These are phyloP conservation scores for Fregata magnificens DNA, from an alignment of 2,113 vertebrate genomes.

Conservation along the genomic window DNA sequence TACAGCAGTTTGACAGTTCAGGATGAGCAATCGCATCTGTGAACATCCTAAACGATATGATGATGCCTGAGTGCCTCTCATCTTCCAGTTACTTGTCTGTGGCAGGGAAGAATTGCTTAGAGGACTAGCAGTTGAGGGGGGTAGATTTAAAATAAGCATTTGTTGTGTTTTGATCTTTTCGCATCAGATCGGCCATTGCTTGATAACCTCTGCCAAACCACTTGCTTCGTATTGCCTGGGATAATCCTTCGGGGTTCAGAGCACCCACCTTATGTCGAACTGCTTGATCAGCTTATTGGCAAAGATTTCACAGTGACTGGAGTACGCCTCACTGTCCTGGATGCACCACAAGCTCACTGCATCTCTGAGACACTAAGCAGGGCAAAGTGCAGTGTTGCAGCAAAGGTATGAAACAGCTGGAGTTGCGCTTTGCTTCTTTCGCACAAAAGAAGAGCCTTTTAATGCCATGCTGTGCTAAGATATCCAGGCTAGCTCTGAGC, in stretches of 20 bases:
- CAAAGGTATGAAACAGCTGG: conserved; percentile 20
- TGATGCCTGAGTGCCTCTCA: accelerated
- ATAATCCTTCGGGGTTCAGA: conserved; percentile 14
- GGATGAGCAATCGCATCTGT: not conserved
- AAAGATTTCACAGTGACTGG: conserved; percentile 71
- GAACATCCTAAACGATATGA: not conserved
- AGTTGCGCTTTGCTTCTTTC: not conserved
- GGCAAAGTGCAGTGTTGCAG: not conserved
- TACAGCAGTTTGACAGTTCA: not conserved
- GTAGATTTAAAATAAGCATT: not conserved
- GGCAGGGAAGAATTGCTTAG: not conserved
- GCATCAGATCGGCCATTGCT: not conserved
- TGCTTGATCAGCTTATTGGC: conserved; percentile 58
- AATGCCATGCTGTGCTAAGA: not conserved
- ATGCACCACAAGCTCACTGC: conserved; percentile 23
- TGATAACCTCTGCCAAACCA: conserved; percentile 67
- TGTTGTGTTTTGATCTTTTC: not conserved
- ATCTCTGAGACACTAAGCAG: conserved; percentile 30
- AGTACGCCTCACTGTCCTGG: conserved; percentile 52
- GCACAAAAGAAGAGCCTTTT: not conserved
- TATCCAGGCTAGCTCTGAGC: not conserved
- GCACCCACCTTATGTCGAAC: conserved; percentile 40
- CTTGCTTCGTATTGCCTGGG: conserved; percentile 69
- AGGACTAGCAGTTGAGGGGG: not conserved
- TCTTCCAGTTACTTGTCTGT: not conserved